phyloP scores from a whole-genome alignment of 2,113 vertebrate species.

The Raja brachyura region DNA sequence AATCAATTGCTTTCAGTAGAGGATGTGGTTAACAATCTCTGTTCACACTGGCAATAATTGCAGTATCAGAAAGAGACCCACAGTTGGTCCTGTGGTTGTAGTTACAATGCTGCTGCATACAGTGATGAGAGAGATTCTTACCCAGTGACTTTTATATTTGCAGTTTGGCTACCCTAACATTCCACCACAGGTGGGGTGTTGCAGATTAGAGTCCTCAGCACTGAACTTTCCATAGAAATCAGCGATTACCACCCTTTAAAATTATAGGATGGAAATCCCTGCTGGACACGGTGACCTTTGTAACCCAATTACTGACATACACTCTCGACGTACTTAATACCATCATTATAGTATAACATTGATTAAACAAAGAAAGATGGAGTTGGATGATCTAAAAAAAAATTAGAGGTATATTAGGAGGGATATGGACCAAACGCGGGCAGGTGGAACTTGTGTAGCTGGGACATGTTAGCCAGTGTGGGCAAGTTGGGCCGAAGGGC shows the following conservation, averaged over 20 bases:
- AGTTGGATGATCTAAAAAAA: neutral
- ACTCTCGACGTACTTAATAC: neutral
- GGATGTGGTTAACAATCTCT: no score
- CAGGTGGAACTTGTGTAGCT: no score
- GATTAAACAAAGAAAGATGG: neutral
- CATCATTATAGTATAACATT: neutral
- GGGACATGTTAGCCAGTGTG: no score
- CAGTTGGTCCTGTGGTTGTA: neutral
- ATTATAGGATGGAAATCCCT: slow-evolving; percentile 1
- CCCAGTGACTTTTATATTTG: neutral
- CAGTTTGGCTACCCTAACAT: neutral
- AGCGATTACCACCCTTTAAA: neutral
- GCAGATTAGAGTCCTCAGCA: neutral
- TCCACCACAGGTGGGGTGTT: neutral
- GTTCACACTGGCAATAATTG: no score
- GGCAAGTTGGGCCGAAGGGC: no score
- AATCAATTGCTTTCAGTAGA: no score
- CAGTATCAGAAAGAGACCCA: no score
- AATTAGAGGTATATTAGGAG: no score
- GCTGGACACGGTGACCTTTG: neutral
- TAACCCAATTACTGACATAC: neutral
- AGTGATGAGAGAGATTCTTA: neutral
- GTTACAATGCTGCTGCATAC: neutral
- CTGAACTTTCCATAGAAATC: neutral
- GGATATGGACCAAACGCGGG: no score